These are phyloP conservation scores for Enteromius anoplus DNA, from an alignment of 2,797 vertebrate species.

Conservation along the genomic window DNA sequence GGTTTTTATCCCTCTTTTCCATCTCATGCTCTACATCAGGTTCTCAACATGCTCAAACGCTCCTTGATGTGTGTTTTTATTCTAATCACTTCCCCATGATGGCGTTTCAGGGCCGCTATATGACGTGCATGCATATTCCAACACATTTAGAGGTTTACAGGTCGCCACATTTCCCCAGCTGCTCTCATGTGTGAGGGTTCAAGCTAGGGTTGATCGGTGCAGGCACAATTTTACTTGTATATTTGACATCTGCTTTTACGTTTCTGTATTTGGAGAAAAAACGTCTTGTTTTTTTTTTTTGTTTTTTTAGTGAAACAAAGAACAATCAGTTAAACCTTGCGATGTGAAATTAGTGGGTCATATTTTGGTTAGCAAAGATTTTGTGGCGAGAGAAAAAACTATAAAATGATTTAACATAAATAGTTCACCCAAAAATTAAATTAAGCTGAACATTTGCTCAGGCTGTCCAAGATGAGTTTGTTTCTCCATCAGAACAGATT, in stretches of 20 bases:
- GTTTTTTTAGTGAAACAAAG: neutral
- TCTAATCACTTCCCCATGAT: slow-evolving; percentile 58
- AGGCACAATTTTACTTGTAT: slow-evolving; percentile 3
- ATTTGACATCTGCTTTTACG: slow-evolving; percentile 16
- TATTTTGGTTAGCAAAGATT: neutral
- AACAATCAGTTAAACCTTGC: neutral
- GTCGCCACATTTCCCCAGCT: slow-evolving; percentile 26
- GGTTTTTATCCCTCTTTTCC: slow-evolving; percentile 28
- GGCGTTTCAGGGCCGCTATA: slow-evolving; percentile 45
- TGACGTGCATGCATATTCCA: slow-evolving; percentile 15
- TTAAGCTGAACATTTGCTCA: neutral
- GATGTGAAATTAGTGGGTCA: neutral
- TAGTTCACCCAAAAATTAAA: neutral
- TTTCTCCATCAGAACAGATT: neutral
- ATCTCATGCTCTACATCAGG: slow-evolving; percentile 9
- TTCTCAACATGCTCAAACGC: slow-evolving; percentile 17
- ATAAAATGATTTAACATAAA: neutral
- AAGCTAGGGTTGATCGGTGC: neutral
- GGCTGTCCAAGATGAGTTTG: neutral
- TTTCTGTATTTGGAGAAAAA: neutral
- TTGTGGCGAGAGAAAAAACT: neutral
- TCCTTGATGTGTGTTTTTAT: slow-evolving; percentile 43
- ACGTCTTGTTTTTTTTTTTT: neutral
- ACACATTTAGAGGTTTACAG: slow-evolving; percentile 28
- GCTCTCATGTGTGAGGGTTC: neutral